phyloP scores from a whole-genome alignment of 1,140 invertebrate species.

The Phthorimaea operculella region DNA sequence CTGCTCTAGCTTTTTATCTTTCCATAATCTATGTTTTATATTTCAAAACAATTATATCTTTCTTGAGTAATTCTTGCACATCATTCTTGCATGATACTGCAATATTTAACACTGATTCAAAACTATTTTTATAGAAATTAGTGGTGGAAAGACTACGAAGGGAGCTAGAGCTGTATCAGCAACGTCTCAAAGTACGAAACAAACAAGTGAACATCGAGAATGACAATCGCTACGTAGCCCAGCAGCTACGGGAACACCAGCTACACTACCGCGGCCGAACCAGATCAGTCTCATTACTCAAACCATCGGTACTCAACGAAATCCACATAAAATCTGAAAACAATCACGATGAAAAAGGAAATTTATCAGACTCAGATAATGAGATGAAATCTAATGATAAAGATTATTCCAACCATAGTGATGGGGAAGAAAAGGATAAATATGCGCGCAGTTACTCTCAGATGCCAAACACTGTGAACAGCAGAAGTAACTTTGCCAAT shows the following conservation, averaged over 20 bases:
- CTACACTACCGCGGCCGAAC: slow-evolving; percentile 49
- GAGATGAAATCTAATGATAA: slow-evolving; percentile 43
- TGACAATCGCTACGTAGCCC: slow-evolving; percentile 61
- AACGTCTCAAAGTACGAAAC: slow-evolving; percentile 53
- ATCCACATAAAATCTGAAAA: slow-evolving; percentile 60
- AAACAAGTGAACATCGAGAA: slow-evolving; percentile 58
- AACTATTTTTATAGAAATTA: slow-evolving; percentile 45
- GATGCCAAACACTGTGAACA: slow-evolving; percentile 41
- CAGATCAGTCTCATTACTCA: slow-evolving; percentile 53
- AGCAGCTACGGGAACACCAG: slow-evolving; percentile 61
- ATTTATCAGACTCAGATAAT: slow-evolving; percentile 50
- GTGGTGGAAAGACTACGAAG: slow-evolving; percentile 58
- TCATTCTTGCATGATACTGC: no score
- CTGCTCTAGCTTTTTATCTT: no score
- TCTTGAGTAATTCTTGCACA: no score
- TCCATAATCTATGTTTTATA: no score
- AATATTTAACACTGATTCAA: no score
- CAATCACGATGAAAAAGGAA: slow-evolving; percentile 33
- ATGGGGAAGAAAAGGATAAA: slow-evolving; percentile 41
- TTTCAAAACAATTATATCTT: no score
- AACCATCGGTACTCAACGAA: slow-evolving; percentile 62
- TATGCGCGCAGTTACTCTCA: slow-evolving; percentile 40
- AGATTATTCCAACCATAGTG: slow-evolving; percentile 45
- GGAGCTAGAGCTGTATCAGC: slow-evolving; percentile 60
- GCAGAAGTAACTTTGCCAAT: slow-evolving; percentile 57